Evolutionary conservation across 1,140 invertebrate genomes (phyloP).

Genomic region (Homarus americanus): DNA sequence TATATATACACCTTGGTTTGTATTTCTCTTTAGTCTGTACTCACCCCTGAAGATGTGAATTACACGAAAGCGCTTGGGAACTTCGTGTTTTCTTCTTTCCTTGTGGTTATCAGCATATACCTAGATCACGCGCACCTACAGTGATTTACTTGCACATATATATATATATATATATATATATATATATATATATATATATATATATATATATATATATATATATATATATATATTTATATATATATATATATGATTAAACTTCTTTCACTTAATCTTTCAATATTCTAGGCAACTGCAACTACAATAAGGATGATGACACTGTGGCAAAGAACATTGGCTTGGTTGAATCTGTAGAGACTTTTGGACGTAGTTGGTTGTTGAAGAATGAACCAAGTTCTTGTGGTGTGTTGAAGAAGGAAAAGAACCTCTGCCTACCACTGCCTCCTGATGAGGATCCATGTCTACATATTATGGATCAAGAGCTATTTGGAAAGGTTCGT

Average conservation of each 20-base stretch:
- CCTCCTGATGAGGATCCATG: slow-evolving; percentile 82
- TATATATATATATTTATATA: neutral
- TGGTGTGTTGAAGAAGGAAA: slow-evolving; percentile 52
- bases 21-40: no score
- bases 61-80: no score
- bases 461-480: slow-evolving; percentile 80
- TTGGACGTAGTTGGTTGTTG: slow-evolving; percentile 83
- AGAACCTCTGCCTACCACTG: slow-evolving; percentile 73
- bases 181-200: neutral
- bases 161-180: slow-evolving; percentile 1
- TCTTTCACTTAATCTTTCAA: no score
- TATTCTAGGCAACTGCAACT: slow-evolving; percentile 82
- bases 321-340: slow-evolving; percentile 80
- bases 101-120: no score
- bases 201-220: neutral
- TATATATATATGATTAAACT: neutral
- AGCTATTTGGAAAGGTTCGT: neutral
- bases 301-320: slow-evolving; percentile 83
- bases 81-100: no score
- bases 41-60: no score
- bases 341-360: slow-evolving; percentile 79
- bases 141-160: no score
- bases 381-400: slow-evolving; percentile 77
- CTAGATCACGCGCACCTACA: no score
- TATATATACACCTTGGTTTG: no score